phyloP scores from a whole-genome alignment of 1,140 invertebrate species.

The Drosophila ercepeae region DNA sequence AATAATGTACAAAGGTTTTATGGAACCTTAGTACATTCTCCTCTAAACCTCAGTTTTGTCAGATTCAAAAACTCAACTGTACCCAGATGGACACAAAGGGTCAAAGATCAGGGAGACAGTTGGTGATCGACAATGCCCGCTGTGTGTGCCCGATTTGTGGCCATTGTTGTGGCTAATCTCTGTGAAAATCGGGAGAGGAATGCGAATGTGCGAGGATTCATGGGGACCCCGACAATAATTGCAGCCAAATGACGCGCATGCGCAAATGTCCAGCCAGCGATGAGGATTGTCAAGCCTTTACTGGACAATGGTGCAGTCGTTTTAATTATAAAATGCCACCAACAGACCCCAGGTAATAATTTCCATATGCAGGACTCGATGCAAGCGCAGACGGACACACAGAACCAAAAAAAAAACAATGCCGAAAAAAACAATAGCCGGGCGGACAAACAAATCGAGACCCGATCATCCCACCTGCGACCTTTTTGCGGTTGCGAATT shows the following conservation, averaged over 20 bases:
- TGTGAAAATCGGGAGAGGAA: conserved; percentile 71
- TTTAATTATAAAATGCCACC: conserved; percentile 72
- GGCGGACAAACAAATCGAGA: conserved; percentile 9
- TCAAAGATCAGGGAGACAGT: conserved; percentile 48
- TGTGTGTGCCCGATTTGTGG: conserved; percentile 6
- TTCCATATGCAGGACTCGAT: conserved; percentile 36
- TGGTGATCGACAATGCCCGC: conserved; percentile 63
- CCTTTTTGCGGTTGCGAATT: conserved; percentile 51
- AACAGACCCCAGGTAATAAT: conserved; percentile 61
- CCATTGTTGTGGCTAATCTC: conserved; percentile 75
- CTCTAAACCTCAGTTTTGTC: background rate
- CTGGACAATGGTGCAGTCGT: conserved; percentile 14
- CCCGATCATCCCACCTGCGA: conserved; percentile 49
- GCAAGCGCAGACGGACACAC: conserved; percentile 35
- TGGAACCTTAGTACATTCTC: too few relatives aligned
- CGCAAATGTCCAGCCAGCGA: conserved; percentile 31
- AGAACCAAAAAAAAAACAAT: conserved; percentile 16
- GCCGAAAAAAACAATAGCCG: conserved; percentile 17
- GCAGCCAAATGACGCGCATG: conserved; percentile 75
- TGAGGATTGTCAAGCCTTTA: conserved; percentile 6
- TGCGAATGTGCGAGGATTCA: background rate
- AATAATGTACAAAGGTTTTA: background rate
- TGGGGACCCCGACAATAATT: conserved; percentile 53
- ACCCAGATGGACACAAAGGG: conserved; percentile 55
- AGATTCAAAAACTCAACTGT: conserved; percentile 50